Percentiles rank a stretch among this genome's conserved stretches.
These are phyloP conservation scores for Hybognathus amarus DNA, from an alignment of 2,797 vertebrate genomes.

Conservation along the genomic window DNA sequence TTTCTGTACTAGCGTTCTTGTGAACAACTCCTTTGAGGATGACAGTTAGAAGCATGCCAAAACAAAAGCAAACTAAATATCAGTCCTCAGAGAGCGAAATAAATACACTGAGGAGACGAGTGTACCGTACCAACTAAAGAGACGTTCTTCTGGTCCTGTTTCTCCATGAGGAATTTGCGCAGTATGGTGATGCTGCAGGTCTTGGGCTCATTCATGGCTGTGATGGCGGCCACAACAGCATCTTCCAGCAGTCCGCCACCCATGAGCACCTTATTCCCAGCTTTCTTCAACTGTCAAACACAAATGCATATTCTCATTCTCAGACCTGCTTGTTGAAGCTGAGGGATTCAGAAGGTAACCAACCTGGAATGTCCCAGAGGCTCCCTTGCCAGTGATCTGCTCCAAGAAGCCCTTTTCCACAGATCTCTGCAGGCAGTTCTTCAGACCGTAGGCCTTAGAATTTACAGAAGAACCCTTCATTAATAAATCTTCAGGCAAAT, in stretches of 20 bases:
- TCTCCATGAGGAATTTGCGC: slow-evolving; percentile 90
- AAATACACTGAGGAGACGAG: background rate
- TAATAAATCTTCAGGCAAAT: background rate
- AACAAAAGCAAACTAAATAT: background rate
- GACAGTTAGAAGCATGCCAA: background rate
- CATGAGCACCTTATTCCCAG: slow-evolving; percentile 88
- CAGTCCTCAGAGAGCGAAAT: background rate
- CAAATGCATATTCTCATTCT: background rate
- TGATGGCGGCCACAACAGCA: slow-evolving; percentile 92
- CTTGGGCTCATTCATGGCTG: slow-evolving; percentile 99
- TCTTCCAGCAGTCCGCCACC: slow-evolving; percentile 90
- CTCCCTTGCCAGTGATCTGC: slow-evolving; percentile 97
- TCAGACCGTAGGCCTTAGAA: slow-evolving; percentile 87
- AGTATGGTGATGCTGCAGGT: slow-evolving; percentile 94
- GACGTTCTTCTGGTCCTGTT: slow-evolving; percentile 89
- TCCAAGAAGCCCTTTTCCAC: slow-evolving; percentile 95
- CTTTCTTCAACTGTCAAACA: slow-evolving; percentile 87
- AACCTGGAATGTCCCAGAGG: slow-evolving; percentile 97
- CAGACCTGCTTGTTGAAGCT: background rate
- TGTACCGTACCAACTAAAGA: slow-evolving; percentile 84
- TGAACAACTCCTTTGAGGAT: background rate
- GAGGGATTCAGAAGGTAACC: slow-evolving; percentile 46
- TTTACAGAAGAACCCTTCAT: background rate
- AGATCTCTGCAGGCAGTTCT: slow-evolving; percentile 90
- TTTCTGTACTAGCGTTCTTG: background rate